Evolutionary conservation across 2,113 vertebrate genomes (phyloP).

Genomic region (Erythrocebus patas): DNA sequence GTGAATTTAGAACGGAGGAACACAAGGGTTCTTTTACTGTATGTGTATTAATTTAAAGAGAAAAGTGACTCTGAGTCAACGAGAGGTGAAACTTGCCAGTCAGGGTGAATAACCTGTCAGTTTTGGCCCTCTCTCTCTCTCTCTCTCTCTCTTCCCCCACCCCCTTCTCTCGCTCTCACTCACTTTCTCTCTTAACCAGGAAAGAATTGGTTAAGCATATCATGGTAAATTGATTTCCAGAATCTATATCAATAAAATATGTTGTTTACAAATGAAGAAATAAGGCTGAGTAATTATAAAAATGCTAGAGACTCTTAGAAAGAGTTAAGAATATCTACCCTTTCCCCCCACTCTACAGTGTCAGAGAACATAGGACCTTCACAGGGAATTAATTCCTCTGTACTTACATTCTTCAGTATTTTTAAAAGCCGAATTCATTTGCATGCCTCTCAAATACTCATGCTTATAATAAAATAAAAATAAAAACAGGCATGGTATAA

Average conservation of each 20-base stretch:
- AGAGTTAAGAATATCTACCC: background rate
- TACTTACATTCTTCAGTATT: background rate
- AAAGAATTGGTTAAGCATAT: background rate
- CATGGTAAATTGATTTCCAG: background rate
- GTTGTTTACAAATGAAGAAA: background rate
- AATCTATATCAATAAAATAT: background rate
- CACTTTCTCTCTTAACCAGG: background rate
- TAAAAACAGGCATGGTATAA: background rate
- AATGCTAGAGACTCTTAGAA: background rate
- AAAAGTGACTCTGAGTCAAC: background rate
- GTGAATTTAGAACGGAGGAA: background rate
- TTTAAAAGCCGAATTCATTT: background rate
- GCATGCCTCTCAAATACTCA: background rate
- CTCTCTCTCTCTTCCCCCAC: no score
- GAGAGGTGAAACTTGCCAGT: background rate
- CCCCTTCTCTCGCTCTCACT: accelerated
- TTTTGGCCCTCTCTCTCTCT: background rate
- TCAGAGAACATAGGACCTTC: background rate
- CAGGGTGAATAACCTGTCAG: background rate
- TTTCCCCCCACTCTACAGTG: background rate
- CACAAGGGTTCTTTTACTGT: background rate
- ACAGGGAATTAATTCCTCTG: background rate
- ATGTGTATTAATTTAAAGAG: background rate
- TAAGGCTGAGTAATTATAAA: background rate
- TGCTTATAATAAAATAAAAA: background rate